Base-by-base conservation (phyloP, 2,113 vertebrate genomes). In the Epinephelus cyanopodus region DNA sequence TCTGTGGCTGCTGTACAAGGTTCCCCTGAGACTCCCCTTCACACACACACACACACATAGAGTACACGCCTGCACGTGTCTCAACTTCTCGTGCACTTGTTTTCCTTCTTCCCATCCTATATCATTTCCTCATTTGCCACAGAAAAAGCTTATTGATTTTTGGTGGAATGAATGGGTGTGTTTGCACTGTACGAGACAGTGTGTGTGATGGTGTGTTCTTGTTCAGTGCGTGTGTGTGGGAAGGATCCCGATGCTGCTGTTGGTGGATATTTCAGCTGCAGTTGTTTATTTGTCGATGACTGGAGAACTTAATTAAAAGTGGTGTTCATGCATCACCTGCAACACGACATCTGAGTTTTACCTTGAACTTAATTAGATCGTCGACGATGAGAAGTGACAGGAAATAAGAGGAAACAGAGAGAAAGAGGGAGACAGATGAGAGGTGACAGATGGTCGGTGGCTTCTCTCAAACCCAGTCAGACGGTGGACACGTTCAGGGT, bases 101-200 rank as follows among this genome's bases (percentile, higher is more conserved):
- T 37, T 37, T 37, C 33, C 33, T 37, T n/a, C 54, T 21, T 47
- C 39, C 39, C 39, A 18, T 60, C 56, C 18, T 60, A 14, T 47
- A 60, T 48, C 70, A 73, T 73, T 73, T 73, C 70, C 54, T 72
- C 39, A 73, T 73, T 73, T 60, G 42, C 70, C 39, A 73, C 39
- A 73, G 56, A 60, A 33, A 47, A 60, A 48, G 56, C 70, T 27
- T 73, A 73, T 73, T 73, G 70, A 73, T 73, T 73, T 73, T 29
- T 21, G 39, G 23, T 48, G 5, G 39, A 15, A 58, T 45, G 14
- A 47, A 60, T 60, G 70, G n/a, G n/a, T 45, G 37, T 72, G 70
- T 68, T 6, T 60, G 14, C 37, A 13, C 9, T 45, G 53, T 27
- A 13, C 3, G 5, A 4, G 53, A 19, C 4, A 7, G 11, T 60